A percentile compares a stretch with the other conserved stretches of the same genome.
These are phyloP conservation scores for Calliphora vomitoria DNA, from an alignment of 2,888 invertebrate species.

Conservation along the genomic window DNA sequence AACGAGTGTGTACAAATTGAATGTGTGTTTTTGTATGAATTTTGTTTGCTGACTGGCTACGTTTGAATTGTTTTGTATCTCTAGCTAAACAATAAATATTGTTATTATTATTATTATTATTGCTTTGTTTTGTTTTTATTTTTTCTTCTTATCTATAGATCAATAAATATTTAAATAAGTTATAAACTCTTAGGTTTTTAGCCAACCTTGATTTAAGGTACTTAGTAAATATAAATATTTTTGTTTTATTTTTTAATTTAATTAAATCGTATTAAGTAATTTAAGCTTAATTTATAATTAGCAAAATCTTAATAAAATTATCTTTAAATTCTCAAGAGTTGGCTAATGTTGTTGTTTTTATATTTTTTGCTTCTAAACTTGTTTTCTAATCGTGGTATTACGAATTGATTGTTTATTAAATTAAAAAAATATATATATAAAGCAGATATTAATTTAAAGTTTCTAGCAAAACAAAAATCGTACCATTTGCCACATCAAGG, in stretches of 20 bases:
- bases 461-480: no score
- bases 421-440: not conserved
- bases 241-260: not conserved
- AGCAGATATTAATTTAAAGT: not conserved
- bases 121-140: not conserved
- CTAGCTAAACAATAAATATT: conserved; percentile 33
- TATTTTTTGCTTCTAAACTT: not conserved
- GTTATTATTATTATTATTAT: conserved; percentile 26
- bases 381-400: not conserved
- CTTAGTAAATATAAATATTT: not conserved
- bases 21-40: not conserved
- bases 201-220: conserved; percentile 35
- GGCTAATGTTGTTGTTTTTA: not conserved
- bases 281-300: conserved; percentile 27
- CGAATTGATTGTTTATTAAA: not conserved
- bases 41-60: not conserved
- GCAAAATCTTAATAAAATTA: not conserved
- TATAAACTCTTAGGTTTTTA: not conserved
- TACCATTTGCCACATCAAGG: no score
- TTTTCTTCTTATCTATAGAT: not conserved
- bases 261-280: conserved; percentile 15
- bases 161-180: conserved; percentile 37
- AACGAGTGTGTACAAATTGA: conserved; percentile 23
- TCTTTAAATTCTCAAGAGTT: not conserved
- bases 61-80: conserved; percentile 28